These are phyloP conservation scores for Acholoe squamosa DNA, from an alignment of 2,888 invertebrate species.

Conservation along the genomic window DNA sequence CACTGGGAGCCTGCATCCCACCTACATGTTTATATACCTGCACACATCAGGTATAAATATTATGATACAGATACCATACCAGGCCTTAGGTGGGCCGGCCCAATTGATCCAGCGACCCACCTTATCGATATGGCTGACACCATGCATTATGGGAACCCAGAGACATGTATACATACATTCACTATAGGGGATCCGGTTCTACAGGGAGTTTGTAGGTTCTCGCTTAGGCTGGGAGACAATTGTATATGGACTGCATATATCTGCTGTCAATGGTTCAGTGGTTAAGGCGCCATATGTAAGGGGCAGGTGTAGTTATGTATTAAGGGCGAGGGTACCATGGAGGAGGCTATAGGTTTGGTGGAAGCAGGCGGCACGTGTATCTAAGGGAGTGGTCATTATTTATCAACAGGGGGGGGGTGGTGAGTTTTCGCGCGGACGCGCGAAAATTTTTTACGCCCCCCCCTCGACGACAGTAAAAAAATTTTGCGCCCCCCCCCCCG, in stretches of 20 bases:
- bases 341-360: no score
- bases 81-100: background rate
- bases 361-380: no score
- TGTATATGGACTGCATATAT: background rate
- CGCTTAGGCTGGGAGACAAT: background rate
- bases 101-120: slow-evolving; percentile 1
- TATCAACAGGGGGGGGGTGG: no score
- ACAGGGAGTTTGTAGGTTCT: background rate
- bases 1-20: background rate
- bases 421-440: no score
- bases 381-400: no score
- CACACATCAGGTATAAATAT: background rate
- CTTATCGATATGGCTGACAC: background rate
- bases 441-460: no score
- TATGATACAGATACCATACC: background rate
- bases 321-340: no score
- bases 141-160: background rate
- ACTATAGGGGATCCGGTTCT: background rate
- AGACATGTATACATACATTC: slow-evolving; percentile 4
- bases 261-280: no score
- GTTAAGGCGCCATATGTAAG: no score
- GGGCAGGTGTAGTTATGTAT: no score
- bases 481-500: no score
- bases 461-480: no score
- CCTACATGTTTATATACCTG: background rate